A percentile compares a stretch with the other conserved stretches of the same genome.
Evolutionary conservation across 2,888 invertebrate species (phyloP).

Genomic region (Byasa hedistus): DNA sequence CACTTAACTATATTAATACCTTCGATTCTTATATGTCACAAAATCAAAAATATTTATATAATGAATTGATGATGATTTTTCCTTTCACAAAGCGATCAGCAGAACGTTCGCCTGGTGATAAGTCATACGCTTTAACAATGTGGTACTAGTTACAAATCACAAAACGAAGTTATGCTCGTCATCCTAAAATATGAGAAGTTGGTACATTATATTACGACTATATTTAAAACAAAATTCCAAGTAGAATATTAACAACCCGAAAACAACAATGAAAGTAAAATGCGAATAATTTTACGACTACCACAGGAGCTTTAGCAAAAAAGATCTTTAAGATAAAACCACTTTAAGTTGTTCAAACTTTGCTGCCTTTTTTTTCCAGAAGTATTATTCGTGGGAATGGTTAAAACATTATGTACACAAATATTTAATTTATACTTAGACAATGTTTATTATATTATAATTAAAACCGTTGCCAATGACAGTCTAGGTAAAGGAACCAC

Average conservation of each 20-base stretch:
- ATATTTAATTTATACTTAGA: slow-evolving; percentile 5
- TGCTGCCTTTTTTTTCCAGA: slow-evolving; percentile 13
- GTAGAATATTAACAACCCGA: not conserved
- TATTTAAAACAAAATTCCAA: not conserved
- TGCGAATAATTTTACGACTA: not conserved
- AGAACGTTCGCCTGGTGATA: too few species aligned
- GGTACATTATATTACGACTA: not conserved
- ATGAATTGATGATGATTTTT: too few species aligned
- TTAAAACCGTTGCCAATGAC: not conserved
- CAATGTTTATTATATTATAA: too few species aligned
- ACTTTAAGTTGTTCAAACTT: slow-evolving; percentile 10
- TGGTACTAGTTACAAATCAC: too few species aligned
- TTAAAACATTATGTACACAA: slow-evolving; percentile 3
- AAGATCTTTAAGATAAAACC: slow-evolving; percentile 14
- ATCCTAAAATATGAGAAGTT: not conserved
- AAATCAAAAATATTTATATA: too few species aligned
- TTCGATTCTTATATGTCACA: too few species aligned
- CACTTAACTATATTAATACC: too few species aligned
- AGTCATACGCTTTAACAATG: too few species aligned
- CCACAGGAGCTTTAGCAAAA: not conserved
- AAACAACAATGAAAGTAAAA: not conserved
- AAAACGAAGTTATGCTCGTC: too few species aligned
- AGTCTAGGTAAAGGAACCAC: not conserved
- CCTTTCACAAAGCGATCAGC: too few species aligned
- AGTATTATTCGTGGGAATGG: not conserved